Conservation (phyloP, 2,113 vertebrate genomes). For the Mus musculus region GRCm39 chr8:45570501-45571000, state of each 20-base stretch:
- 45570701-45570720: neutral
- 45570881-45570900: neutral
- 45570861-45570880: neutral
- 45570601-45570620: neutral
- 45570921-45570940: neutral
- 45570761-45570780: neutral
- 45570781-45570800: neutral
- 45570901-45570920: neutral
- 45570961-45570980: neutral
- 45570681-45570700: neutral
- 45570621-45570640: neutral
- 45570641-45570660: neutral
- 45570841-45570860: neutral
- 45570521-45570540: neutral
- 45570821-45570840: neutral
- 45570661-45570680: neutral
- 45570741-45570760: too few species aligned
- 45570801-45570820: rapidly evolving
- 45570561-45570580: neutral
- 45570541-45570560: neutral
- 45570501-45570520: neutral
- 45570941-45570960: neutral
- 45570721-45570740: neutral
- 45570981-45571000: neutral
- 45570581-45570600: neutral